phyloP scores from a whole-genome alignment of 2,113 vertebrate genomes.

The Mus spicilegus region DNA sequence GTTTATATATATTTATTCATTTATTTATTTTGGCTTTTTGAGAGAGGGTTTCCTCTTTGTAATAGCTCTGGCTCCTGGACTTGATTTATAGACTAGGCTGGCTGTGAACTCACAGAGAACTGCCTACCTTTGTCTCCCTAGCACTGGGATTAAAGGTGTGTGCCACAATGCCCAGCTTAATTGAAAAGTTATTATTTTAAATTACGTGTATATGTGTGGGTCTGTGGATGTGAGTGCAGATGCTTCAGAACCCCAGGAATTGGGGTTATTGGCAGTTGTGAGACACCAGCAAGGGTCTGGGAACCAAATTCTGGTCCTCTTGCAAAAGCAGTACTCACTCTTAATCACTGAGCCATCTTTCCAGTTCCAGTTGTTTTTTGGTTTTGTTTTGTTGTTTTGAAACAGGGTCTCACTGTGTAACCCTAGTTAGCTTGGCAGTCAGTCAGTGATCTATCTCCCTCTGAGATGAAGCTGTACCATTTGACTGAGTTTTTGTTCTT shows the following conservation, averaged over 20 bases:
- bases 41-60: no score
- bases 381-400: background rate
- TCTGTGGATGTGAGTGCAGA: background rate
- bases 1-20: no score
- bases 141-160: no score
- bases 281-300: background rate
- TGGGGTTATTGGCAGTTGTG: background rate
- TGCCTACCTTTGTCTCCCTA: no score
- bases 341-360: background rate
- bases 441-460: background rate
- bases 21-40: no score
- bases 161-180: no score
- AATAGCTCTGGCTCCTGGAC: no score
- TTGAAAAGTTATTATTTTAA: background rate
- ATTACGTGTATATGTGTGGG: background rate
- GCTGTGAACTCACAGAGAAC: no score
- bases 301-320: background rate
- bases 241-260: background rate
- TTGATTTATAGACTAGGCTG: no score
- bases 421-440: background rate
- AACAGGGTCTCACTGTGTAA: background rate
- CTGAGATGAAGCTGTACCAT: background rate
- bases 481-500: slow-evolving; percentile 24
- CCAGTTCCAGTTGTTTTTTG: background rate
- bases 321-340: background rate